phyloP scores from a whole-genome alignment of 1,140 invertebrate species.

The Caenorhabditis brenneri region DNA sequence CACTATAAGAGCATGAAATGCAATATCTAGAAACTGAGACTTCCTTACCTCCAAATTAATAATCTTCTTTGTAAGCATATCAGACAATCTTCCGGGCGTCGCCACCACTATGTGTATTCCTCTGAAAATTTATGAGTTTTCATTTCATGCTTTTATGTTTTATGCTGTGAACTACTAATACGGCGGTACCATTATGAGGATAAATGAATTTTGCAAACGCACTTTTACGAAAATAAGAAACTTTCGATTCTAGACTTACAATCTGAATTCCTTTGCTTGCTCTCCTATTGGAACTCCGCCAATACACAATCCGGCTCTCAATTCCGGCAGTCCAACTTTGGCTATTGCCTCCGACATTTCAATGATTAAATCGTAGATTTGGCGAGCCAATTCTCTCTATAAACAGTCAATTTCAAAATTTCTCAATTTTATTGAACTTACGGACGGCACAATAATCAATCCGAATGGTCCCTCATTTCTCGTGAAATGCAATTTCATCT shows the following conservation, averaged over 20 bases:
- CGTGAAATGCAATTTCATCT: slow-evolving; percentile 79
- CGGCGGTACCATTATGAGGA: no score
- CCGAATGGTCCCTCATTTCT: slow-evolving; percentile 90
- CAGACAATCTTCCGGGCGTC: slow-evolving; percentile 94
- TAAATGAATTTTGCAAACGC: no score
- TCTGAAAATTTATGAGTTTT: slow-evolving; percentile 74
- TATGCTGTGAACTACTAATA: no score
- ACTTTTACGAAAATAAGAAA: no score
- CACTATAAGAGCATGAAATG: no score
- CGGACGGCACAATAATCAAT: slow-evolving; percentile 92
- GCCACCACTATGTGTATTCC: slow-evolving; percentile 98
- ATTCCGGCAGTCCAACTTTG: slow-evolving; percentile 80
- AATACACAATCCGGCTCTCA: slow-evolving; percentile 88
- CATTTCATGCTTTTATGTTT: no score
- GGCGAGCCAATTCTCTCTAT: slow-evolving; percentile 89
- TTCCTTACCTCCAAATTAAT: slow-evolving; percentile 52
- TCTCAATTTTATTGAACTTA: slow-evolving; percentile 58
- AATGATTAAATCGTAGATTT: slow-evolving; percentile 90
- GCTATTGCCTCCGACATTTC: slow-evolving; percentile 81
- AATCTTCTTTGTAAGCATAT: slow-evolving; percentile 97
- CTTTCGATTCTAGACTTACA: no score
- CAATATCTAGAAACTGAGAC: no score
- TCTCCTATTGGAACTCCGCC: slow-evolving; percentile 91
- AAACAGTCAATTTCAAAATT: slow-evolving; percentile 45
- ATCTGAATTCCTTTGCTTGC: slow-evolving; percentile 85